These are phyloP conservation scores for Subanguina moxae DNA, from an alignment of 1,140 invertebrate genomes.

Conservation along the genomic window DNA sequence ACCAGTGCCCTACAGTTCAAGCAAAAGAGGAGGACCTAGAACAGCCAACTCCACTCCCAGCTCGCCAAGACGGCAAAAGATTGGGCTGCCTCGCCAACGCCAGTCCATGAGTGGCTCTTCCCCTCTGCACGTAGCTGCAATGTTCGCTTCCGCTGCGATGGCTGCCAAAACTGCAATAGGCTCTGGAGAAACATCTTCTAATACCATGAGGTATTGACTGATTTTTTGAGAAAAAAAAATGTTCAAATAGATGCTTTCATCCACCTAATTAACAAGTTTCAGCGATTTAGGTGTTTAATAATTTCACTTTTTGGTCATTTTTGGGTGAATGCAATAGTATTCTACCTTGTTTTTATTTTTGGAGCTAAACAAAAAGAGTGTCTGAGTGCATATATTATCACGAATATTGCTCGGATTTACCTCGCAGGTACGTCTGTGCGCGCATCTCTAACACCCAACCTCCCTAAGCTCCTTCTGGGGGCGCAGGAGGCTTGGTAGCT, in stretches of 20 bases:
- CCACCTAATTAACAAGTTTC: no score
- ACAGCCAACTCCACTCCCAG: neutral
- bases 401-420: no score
- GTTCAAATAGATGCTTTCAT: neutral
- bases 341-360: no score
- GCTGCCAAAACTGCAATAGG: constrained; percentile 12
- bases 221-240: neutral
- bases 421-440: no score
- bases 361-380: no score
- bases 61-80: constrained; percentile 2
- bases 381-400: no score
- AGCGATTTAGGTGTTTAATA: no score
- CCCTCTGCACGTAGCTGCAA: constrained; percentile 20
- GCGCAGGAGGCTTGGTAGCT: no score
- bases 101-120: constrained; percentile 11
- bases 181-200: neutral
- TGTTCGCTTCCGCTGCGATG: constrained; percentile 20
- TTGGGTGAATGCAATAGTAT: no score
- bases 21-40: neutral
- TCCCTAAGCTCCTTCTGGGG: no score
- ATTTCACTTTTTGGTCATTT: no score
- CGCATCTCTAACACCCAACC: no score
- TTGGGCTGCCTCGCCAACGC: constrained; percentile 5
- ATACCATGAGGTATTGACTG: neutral
- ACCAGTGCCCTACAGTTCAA: neutral